Evolutionary conservation across 64 coral and sea anemone genomes (phyloP).

Genomic region (Pocillopora verrucosa): DNA sequence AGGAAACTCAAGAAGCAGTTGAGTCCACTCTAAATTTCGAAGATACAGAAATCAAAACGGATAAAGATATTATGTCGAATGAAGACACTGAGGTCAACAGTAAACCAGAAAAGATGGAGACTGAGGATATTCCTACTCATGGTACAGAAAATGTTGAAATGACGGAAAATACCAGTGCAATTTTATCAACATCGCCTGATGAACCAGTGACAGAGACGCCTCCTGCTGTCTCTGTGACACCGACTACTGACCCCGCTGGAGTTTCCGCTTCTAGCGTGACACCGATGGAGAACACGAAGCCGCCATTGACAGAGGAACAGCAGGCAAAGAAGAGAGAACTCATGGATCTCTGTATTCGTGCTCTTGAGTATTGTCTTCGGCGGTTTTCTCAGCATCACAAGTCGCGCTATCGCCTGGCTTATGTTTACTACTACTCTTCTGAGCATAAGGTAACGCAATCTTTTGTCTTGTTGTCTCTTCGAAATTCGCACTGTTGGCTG

Average conservation of each 20-base stretch:
- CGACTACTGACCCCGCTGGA: background rate
- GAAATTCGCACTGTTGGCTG: no score
- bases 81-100: background rate
- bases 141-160: background rate
- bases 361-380: constrained; percentile 76
- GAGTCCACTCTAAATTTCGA: background rate
- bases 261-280: background rate
- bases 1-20: background rate
- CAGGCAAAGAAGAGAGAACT: constrained; percentile 58
- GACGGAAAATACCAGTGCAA: background rate
- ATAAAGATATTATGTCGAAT: background rate
- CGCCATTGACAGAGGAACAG: constrained; percentile 66
- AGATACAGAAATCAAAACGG: background rate
- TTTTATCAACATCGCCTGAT: background rate
- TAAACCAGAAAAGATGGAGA: constrained; percentile 29
- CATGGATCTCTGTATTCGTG: constrained; percentile 73
- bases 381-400: constrained; percentile 98
- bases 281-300: constrained; percentile 6
- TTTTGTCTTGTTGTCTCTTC: background rate
- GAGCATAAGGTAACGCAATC: constrained; percentile 80
- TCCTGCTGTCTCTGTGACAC: background rate
- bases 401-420: constrained; percentile 91
- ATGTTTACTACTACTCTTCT: constrained; percentile 77
- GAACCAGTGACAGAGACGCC: background rate
- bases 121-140: background rate